Percentiles rank a stretch among this genome's conserved stretches.
Conservation (phyloP, 1,140 invertebrate species). For the Polypedilum vanderplanki region DNA sequence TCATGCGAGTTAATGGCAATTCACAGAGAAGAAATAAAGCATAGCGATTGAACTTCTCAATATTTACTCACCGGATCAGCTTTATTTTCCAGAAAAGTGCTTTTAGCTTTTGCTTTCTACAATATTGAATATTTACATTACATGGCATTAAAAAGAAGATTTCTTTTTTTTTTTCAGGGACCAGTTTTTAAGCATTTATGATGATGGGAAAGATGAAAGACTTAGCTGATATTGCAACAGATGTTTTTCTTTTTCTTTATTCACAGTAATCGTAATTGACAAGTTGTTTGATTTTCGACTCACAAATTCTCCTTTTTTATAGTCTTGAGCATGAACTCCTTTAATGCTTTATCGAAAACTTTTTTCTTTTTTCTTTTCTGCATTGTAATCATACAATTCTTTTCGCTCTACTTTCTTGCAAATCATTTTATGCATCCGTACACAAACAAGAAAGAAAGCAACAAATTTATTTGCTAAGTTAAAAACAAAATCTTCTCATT, state of each 20-base stretch:
- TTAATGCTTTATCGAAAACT: too few species aligned
- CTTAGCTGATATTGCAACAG: not conserved
- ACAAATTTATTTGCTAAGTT: not conserved
- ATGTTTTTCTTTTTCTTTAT: not conserved
- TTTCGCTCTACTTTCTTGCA: not conserved
- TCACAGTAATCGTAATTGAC: not conserved
- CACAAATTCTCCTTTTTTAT: too few species aligned
- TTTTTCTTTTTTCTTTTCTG: not conserved
- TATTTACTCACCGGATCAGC: conserved; percentile 15
- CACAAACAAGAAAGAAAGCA: not conserved
- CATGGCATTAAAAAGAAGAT: conserved; percentile 18
- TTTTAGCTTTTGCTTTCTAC: not conserved
- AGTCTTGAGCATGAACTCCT: too few species aligned
- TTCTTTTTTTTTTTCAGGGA: not conserved
- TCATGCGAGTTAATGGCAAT: conserved; percentile 27
- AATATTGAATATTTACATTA: conserved; percentile 20
- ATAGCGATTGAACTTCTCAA: not conserved
- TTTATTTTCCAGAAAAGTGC: not conserved
- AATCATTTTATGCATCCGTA: conserved; percentile 18
- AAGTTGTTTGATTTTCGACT: not conserved
- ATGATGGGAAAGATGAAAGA: not conserved
- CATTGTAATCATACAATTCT: not conserved
- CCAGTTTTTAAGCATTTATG: not conserved
- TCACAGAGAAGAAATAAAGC: not conserved
- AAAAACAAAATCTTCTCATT: too few species aligned